Conservation (phyloP, 2,113 vertebrate species). For the Antechinus flavipes region DNA sequence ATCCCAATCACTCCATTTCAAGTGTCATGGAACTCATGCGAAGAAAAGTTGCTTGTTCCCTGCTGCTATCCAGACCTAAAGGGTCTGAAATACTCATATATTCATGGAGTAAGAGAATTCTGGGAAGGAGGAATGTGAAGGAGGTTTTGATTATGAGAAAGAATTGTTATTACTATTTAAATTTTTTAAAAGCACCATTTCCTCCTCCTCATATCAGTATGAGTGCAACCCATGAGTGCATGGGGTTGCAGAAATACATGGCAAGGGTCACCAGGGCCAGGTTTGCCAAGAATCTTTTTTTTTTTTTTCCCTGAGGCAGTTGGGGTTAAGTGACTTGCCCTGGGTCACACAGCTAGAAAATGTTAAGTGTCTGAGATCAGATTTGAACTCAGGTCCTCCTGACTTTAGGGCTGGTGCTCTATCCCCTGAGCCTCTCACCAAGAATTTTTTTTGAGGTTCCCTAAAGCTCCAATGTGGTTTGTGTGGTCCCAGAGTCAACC, state of each 20-base stretch:
- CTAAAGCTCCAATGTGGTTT: not conserved
- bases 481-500: not conserved
- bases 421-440: not conserved
- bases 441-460: not conserved
- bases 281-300: not conserved
- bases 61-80: not conserved
- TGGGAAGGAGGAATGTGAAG: not conserved
- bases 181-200: not conserved
- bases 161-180: not conserved
- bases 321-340: no score
- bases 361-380: no score
- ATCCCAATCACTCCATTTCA: not conserved
- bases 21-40: not conserved
- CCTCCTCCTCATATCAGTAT: not conserved
- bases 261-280: not conserved
- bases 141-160: not conserved
- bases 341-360: no score
- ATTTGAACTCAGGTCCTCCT: no score
- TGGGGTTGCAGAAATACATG: not conserved
- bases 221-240: no score
- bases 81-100: slow-evolving; percentile 50
- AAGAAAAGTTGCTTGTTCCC: not conserved
- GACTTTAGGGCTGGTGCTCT: no score
- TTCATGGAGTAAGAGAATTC: not conserved
- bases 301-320: no score